phyloP scores from a whole-genome alignment of 1,140 invertebrate species.

The Lepidurus packardi region DNA sequence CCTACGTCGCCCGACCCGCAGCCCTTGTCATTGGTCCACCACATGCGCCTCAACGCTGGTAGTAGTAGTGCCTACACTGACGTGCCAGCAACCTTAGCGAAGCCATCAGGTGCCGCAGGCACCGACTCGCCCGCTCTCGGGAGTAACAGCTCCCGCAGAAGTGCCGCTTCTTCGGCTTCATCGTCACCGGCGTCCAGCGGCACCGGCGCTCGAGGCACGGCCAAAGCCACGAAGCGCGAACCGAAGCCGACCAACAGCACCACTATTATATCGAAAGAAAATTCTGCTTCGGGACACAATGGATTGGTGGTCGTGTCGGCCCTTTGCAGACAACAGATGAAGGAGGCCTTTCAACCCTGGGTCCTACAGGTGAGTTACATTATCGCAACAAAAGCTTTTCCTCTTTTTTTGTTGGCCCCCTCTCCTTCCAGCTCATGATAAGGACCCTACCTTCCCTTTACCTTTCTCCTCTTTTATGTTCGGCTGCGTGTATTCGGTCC shows the following conservation, averaged over 20 bases:
- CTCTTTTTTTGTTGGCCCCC: not conserved
- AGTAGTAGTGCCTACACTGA: not conserved
- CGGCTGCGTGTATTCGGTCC: not conserved
- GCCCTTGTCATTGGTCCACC: slow-evolving; percentile 12
- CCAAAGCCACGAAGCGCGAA: slow-evolving; percentile 17
- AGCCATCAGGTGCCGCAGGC: slow-evolving; percentile 1
- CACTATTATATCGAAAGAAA: not conserved
- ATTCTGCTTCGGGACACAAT: slow-evolving; percentile 8
- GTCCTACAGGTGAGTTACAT: slow-evolving; percentile 53
- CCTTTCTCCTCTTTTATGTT: not conserved
- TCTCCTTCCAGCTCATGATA: not conserved
- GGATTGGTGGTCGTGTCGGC: slow-evolving; percentile 21
- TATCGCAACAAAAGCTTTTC: not conserved
- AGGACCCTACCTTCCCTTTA: not conserved
- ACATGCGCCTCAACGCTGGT: not conserved
- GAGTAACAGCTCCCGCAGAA: slow-evolving; percentile 17
- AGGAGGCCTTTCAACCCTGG: slow-evolving; percentile 76
- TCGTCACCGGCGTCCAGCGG: slow-evolving; percentile 8
- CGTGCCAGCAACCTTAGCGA: not conserved
- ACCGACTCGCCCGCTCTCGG: not conserved
- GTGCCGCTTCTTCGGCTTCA: not conserved
- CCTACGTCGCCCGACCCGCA: slow-evolving; percentile 16
- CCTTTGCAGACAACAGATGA: slow-evolving; percentile 39
- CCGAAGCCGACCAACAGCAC: not conserved
- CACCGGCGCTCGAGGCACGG: slow-evolving; percentile 1